Percentiles rank a stretch among this genome's conserved stretches.
Conservation (phyloP, 2,113 vertebrate species). For the Dolichotis patagonum region DNA sequence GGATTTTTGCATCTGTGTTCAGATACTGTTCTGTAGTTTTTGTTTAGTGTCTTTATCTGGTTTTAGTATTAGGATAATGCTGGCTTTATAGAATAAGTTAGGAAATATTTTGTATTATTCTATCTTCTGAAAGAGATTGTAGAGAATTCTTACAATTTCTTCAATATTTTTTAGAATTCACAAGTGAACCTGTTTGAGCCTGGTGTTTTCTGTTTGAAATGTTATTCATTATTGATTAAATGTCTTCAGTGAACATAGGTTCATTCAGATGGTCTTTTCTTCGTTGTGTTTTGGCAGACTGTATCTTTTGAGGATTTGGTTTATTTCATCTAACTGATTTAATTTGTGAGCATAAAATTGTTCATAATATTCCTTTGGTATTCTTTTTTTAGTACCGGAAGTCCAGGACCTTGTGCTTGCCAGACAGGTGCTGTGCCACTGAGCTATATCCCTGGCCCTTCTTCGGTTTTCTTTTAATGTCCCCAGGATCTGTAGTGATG, state of each 20-base stretch:
- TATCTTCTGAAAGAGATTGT: neutral
- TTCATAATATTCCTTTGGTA: neutral
- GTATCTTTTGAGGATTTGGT: neutral
- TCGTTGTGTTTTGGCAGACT: neutral
- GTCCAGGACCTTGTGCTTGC: neutral
- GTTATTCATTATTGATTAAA: neutral
- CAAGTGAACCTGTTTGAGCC: neutral
- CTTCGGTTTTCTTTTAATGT: neutral
- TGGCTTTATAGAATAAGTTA: neutral
- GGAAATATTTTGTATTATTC: neutral
- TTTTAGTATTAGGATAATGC: neutral
- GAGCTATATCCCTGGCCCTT: neutral
- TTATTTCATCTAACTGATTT: neutral
- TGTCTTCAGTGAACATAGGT: neutral
- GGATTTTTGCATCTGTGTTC: neutral
- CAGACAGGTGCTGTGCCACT: neutral
- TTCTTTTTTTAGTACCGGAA: neutral
- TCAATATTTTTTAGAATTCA: neutral
- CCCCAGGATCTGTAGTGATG: neutral
- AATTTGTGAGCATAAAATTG: neutral
- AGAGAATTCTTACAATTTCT: neutral
- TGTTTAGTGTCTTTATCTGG: neutral
- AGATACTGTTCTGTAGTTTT: neutral
- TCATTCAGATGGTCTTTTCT: neutral
- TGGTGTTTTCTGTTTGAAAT: neutral